Evolutionary conservation across 2,888 invertebrate species (phyloP).

Genomic region (Heliconius cydno): DNA sequence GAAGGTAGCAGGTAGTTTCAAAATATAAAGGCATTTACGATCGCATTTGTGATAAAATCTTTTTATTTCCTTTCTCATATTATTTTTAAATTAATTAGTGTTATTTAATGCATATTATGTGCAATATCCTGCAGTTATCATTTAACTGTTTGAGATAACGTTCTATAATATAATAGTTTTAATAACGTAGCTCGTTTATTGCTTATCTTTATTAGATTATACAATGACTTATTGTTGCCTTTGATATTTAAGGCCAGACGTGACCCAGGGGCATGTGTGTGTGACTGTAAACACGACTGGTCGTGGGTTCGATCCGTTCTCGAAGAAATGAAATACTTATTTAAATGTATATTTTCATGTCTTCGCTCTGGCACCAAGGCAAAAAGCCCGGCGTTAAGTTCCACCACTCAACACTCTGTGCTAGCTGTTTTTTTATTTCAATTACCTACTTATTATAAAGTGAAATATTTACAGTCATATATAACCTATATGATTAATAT

Average conservation of each 20-base stretch:
- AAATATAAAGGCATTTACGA: not conserved
- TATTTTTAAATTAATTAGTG: not conserved
- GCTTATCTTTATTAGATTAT: not conserved
- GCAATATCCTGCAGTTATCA: conserved; percentile 5
- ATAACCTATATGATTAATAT: not conserved
- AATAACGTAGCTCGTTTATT: not conserved
- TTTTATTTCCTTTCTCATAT: conserved; percentile 6
- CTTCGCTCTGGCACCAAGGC: no score
- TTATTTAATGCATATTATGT: not conserved
- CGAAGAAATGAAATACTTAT: no score
- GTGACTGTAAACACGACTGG: no score
- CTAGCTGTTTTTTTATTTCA: no score
- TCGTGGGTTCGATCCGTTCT: no score
- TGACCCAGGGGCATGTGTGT: no score
- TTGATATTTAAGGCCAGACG: no score
- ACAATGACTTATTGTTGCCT: not conserved
- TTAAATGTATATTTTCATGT: no score
- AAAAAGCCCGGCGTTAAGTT: no score
- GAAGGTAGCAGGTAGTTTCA: conserved; percentile 6
- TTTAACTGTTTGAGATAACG: not conserved
- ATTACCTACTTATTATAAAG: not conserved
- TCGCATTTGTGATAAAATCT: not conserved
- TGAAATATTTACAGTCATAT: not conserved
- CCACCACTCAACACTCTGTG: no score
- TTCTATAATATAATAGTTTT: not conserved